These are phyloP conservation scores for Thera britannica DNA, from an alignment of 2,888 invertebrate species.

Conservation along the genomic window DNA sequence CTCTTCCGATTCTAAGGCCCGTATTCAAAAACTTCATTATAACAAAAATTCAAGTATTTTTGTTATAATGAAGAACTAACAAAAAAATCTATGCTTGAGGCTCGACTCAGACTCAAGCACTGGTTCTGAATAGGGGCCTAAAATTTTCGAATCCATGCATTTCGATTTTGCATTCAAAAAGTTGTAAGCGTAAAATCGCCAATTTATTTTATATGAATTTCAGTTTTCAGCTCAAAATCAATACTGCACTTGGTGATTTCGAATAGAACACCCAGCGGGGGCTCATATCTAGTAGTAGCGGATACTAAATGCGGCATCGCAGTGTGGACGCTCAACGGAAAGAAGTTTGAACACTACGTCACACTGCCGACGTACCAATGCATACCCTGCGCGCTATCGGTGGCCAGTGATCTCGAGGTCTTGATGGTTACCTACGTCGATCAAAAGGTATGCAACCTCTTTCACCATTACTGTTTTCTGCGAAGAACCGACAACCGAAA, in stretches of 20 bases:
- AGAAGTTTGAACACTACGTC: slow-evolving; percentile 72
- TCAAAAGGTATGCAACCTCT: slow-evolving; percentile 85
- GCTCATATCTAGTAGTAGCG: slow-evolving; percentile 86
- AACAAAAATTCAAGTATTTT: too few species aligned
- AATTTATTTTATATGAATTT: slow-evolving; percentile 34
- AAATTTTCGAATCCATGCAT: too few species aligned
- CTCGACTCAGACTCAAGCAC: too few species aligned
- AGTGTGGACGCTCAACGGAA: slow-evolving; percentile 82
- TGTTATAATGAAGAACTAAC: too few species aligned
- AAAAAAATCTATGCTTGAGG: too few species aligned
- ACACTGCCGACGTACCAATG: slow-evolving; percentile 89
- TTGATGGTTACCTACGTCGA: slow-evolving; percentile 91
- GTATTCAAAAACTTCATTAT: too few species aligned
- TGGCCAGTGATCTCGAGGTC: slow-evolving; percentile 85
- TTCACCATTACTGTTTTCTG: too few species aligned
- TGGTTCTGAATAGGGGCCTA: too few species aligned
- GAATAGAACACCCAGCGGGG: slow-evolving; percentile 48
- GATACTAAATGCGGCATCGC: slow-evolving; percentile 87
- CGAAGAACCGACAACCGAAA: too few species aligned
- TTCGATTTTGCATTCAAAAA: too few species aligned
- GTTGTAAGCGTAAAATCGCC: too few species aligned
- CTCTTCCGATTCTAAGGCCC: too few species aligned
- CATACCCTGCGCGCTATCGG: slow-evolving; percentile 89
- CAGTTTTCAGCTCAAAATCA: slow-evolving; percentile 85
- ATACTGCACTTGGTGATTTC: slow-evolving; percentile 72